Percentiles rank a stretch among this genome's conserved stretches.
These are phyloP conservation scores for Sus cebifrons DNA, from an alignment of 2,797 vertebrate genomes.

Conservation along the genomic window DNA sequence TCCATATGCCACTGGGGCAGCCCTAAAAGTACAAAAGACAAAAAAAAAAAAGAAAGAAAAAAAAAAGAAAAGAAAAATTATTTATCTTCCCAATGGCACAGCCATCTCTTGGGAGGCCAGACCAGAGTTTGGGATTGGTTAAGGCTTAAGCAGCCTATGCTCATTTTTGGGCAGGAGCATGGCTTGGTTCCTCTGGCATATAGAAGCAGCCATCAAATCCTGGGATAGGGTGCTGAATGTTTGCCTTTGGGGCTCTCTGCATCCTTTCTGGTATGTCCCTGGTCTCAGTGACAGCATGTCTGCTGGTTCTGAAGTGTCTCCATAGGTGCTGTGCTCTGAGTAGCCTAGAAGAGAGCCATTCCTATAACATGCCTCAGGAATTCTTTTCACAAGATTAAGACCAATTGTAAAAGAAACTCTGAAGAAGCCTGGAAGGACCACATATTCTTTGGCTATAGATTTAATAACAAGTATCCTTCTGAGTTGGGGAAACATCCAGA, in stretches of 20 bases:
- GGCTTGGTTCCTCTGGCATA: not conserved
- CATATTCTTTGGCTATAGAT: not conserved
- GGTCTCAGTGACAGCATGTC: not conserved
- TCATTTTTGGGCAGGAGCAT: not conserved
- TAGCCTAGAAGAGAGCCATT: not conserved
- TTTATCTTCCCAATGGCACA: not conserved
- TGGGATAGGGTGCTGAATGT: not conserved
- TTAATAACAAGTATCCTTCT: not conserved
- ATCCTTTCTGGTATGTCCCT: not conserved
- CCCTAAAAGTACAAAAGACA: no score
- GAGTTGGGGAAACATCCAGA: not conserved
- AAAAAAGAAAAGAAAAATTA: no score
- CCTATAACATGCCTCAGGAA: not conserved
- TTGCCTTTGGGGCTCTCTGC: not conserved
- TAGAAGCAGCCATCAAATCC: not conserved
- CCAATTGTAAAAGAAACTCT: not conserved
- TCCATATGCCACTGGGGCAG: no score
- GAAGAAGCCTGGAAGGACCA: not conserved
- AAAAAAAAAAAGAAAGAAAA: no score
- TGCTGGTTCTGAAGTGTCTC: not conserved
- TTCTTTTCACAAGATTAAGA: constrained; percentile 10
- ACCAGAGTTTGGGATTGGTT: not conserved
- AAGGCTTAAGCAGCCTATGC: not conserved
- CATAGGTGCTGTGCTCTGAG: not conserved
- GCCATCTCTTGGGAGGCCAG: not conserved